phyloP scores from a whole-genome alignment of 2,797 vertebrate species.

The Danio tinwini region DNA sequence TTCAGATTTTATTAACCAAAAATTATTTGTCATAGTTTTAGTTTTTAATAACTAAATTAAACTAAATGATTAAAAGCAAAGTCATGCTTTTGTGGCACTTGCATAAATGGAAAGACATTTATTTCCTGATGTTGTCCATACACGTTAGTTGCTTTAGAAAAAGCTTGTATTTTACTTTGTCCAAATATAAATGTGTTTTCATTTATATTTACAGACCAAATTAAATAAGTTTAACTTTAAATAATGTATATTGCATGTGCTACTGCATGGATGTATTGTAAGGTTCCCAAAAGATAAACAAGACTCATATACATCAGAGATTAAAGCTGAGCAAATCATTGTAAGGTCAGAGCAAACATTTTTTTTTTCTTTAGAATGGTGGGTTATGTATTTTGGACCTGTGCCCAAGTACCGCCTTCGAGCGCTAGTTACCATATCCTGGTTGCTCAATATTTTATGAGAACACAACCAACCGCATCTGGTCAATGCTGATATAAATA shows the following conservation, averaged over 20 bases:
- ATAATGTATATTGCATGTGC: neutral
- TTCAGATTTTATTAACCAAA: neutral
- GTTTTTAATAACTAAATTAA: neutral
- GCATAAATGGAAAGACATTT: neutral
- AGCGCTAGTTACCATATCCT: neutral
- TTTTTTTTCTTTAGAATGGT: conserved; percentile 3
- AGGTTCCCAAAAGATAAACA: neutral
- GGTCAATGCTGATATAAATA: neutral
- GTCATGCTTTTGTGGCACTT: neutral
- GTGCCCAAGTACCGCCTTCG: conserved; percentile 7
- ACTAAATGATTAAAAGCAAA: neutral
- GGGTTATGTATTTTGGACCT: conserved; percentile 32
- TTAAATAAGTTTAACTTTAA: neutral
- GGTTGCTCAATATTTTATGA: conserved; percentile 27
- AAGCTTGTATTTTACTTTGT: neutral
- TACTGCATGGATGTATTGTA: neutral
- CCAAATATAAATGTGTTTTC: too few relatives aligned
- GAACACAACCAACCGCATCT: conserved; percentile 1
- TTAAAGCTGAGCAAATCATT: neutral
- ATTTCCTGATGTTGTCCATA: neutral
- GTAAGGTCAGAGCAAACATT: neutral
- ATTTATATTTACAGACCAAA: neutral
- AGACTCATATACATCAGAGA: neutral
- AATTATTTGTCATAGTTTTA: neutral
- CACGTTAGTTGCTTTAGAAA: conserved; percentile 4